Evolutionary conservation across 2,113 vertebrate genomes (phyloP), one percentile per base, ranked within the genome.

Genomic region (Bubo scandiacus): DNA sequence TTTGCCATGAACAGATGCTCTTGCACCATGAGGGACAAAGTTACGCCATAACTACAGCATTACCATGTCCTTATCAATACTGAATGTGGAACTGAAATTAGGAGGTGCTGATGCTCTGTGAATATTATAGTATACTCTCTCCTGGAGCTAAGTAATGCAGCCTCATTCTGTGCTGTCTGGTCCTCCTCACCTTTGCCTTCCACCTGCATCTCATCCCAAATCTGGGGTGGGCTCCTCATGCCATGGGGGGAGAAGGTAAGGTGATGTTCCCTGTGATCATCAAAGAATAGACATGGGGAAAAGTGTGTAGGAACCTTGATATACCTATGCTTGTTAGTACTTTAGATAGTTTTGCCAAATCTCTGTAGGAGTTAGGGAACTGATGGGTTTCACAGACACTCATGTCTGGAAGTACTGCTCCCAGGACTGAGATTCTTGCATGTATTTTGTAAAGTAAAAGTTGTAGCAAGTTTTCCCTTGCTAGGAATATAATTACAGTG

Each of bases 41-140:
- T 36, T 4, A 5, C 29, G 3, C 6, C 25, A 2, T 38, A 15
- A 0, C 55, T 15, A 1, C 62, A 15, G 51, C 26, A 0, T 6
- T 30, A 40, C 58, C 10, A 0, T 12, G 12, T 12, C 1, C n/a
- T 54, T 25, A 18, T 34, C 5, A 15, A 27, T 8, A 38, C 51
- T 27, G 55, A 15, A 8, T 4, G 57, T 27, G 62, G 5, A 2
- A 13, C 38, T 47, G 4, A 45, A 54, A 10, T 6, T 1, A 2
- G 0, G 58, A 36, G 38, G 10, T 32, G 30, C 45, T 30, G 62
- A 0, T 34, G 43, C 21, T 30, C 38, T 12, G 19, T 18, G 34
- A 16, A 1, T 19, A 2, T 26, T 21, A 1, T 0, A 3, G 38
- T 1, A 3, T 10, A 0, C 15, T 11, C 9, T 22, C 4, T 25